Evolutionary conservation across 2,113 vertebrate genomes (phyloP).

Genomic region (Cephalopterus ornatus): DNA sequence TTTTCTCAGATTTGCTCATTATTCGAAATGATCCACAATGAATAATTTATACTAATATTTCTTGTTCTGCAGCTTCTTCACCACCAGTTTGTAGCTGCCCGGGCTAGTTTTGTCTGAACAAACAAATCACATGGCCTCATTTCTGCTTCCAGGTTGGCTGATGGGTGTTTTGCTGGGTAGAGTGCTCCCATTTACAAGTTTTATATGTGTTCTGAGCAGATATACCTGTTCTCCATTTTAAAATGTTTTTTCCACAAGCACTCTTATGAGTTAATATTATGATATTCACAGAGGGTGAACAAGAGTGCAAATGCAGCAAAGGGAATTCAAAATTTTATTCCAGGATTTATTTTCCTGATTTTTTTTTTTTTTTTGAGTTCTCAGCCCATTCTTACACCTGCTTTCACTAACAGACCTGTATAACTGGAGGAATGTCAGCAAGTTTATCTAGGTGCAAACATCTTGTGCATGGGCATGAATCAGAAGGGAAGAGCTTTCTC

Average conservation of each 20-base stretch:
- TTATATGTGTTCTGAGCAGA: neutral
- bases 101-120: slow-evolving; percentile 33
- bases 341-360: neutral
- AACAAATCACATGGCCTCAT: slow-evolving; percentile 18
- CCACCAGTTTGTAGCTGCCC: slow-evolving; percentile 34
- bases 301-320: neutral
- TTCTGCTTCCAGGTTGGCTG: slow-evolving; percentile 22
- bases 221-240: neutral
- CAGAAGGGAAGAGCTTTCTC: neutral
- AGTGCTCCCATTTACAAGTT: neutral
- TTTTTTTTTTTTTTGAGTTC: neutral
- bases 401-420: neutral
- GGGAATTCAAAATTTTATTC: neutral
- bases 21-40: slow-evolving; percentile 17
- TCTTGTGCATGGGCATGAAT: neutral
- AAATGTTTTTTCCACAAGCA: neutral
- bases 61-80: slow-evolving; percentile 44
- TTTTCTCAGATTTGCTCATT: slow-evolving; percentile 64
- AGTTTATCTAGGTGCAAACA: neutral
- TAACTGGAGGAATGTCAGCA: neutral
- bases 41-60: slow-evolving; percentile 60
- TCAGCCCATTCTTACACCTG: neutral
- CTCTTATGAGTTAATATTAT: neutral
- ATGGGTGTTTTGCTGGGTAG: neutral
- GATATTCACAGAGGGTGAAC: neutral